Evolutionary conservation across 1,140 invertebrate species (phyloP), one percentile per base, ranked within the genome.

Genomic region (Sarcophaga bullata): DNA sequence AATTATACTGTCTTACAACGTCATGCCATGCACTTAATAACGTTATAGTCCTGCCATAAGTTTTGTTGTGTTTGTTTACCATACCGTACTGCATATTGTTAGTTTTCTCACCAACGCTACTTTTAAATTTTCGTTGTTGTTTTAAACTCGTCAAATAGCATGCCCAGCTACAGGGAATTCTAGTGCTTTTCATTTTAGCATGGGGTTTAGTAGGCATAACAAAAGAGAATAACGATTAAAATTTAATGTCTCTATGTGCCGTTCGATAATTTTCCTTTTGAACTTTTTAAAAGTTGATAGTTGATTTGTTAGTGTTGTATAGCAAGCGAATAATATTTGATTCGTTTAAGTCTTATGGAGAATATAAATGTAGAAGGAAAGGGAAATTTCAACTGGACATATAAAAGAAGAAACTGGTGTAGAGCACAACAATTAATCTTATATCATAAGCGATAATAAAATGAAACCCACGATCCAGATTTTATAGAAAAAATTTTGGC

Each of bases 21-120:
- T 50, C 17, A 37, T 37, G 25, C 25, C 17, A 46, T 81, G 81
- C 58, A 81, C 50, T 81, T 81, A 47, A 10, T 73, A 48, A 68
- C 48, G 25, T 46, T 7, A 4, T 37, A 47, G 6, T 17, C 15
- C 37, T 49, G 11, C 37, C 46, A 47, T 15, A 75, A n/a, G 47
- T 75, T 10, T 52, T 3, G n/a, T 78, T 50, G 48, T 78, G 48
- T 52, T 48, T 7, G 46, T 8, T 50, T 78, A n/a, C 50, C 48
- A 8, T 9, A 4, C n/a, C 11, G n/a, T n/a, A 78, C 17, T 78
- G 75, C 75, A 78, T 78, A 78, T 50, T 78, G 75, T 8, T 78
- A 50, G 11, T 37, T 78, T 78, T 78, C 75, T 19, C 75, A 78
- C 10, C 62, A 68, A 68, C 62, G 17, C 62, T 58, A n/a, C 62